phyloP scores from a whole-genome alignment of 2,888 invertebrate species.

The Chironomus tentans region DNA sequence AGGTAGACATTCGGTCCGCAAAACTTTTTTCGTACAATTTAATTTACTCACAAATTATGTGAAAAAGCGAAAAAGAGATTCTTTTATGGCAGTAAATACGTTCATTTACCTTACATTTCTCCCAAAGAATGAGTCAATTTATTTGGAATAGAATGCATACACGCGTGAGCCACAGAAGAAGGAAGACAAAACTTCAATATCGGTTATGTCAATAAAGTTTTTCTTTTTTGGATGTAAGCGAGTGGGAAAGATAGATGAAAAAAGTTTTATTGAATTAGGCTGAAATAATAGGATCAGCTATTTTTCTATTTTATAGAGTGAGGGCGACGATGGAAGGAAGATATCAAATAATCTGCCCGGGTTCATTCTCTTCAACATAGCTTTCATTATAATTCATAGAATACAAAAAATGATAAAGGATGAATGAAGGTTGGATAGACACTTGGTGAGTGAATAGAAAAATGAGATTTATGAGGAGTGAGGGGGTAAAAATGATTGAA shows the following conservation, averaged over 20 bases:
- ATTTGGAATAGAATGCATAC: too few relatives aligned
- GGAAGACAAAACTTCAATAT: background rate
- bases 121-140: too few relatives aligned
- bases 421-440: background rate
- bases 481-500: background rate
- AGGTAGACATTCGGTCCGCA: too few relatives aligned
- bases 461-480: background rate
- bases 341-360: background rate
- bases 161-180: too few relatives aligned
- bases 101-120: too few relatives aligned
- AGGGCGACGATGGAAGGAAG: background rate
- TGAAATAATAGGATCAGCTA: background rate
- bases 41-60: too few relatives aligned
- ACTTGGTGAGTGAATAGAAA: background rate
- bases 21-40: too few relatives aligned
- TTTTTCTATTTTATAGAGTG: background rate
- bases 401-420: background rate
- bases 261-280: background rate
- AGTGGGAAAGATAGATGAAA: too few relatives aligned
- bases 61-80: too few relatives aligned
- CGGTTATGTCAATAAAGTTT: background rate
- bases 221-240: too few relatives aligned
- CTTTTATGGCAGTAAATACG: too few relatives aligned
- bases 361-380: background rate
- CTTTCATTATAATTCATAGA: background rate